Evolutionary conservation across 2,113 vertebrate species (phyloP).

Genomic region (Hipposideros armiger): DNA sequence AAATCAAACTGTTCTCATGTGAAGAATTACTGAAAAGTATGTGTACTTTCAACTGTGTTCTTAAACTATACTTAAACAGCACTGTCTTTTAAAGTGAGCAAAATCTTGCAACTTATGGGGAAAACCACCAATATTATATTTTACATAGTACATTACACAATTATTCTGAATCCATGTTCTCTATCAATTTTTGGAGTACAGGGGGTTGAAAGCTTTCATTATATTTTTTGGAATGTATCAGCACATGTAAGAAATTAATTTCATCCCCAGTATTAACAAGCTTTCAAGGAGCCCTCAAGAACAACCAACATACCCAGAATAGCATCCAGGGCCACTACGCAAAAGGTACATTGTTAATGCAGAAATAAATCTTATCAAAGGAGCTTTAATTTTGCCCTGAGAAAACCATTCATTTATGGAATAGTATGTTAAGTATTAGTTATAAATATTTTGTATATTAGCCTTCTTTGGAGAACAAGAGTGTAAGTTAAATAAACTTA

Average conservation of each 20-base stretch:
- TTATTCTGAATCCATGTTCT: constrained; percentile 47
- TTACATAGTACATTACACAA: background rate
- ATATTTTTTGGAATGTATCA: constrained; percentile 10
- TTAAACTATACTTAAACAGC: background rate
- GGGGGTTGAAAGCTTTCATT: background rate
- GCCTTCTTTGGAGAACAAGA: constrained; percentile 35
- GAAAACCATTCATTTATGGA: constrained; percentile 38
- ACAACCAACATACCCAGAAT: background rate
- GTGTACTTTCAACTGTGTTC: background rate
- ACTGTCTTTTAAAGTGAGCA: constrained; percentile 6
- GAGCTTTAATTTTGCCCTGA: constrained; percentile 53
- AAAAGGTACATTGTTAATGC: background rate
- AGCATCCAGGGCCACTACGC: background rate
- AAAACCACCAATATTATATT: constrained; percentile 6
- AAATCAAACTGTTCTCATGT: constrained; percentile 9
- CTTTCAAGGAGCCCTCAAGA: background rate
- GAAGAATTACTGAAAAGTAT: constrained; percentile 21
- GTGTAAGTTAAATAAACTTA: constrained; percentile 87
- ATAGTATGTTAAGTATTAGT: constrained; percentile 1
- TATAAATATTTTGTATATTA: constrained; percentile 1
- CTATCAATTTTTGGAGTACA: constrained; percentile 46
- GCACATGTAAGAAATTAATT: constrained; percentile 34
- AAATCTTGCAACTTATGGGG: constrained; percentile 20
- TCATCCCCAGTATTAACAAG: constrained; percentile 13
- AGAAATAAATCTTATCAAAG: constrained; percentile 44